phyloP scores from a whole-genome alignment of 2,113 vertebrate genomes.

The Donacobius atricapilla region DNA sequence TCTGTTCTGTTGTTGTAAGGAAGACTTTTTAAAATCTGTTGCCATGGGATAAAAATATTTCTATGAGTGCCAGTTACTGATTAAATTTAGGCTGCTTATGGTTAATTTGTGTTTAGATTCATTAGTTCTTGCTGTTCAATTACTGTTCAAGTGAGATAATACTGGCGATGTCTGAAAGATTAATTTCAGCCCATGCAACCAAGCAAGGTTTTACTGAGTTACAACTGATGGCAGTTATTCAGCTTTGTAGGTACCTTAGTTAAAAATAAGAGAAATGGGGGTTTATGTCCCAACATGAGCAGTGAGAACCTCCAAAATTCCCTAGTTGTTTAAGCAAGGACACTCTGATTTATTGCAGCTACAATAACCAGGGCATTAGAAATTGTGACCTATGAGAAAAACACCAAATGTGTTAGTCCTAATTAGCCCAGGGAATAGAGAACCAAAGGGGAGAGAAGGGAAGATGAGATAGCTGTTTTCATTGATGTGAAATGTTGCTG shows the following conservation, averaged over 20 bases:
- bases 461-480: not conserved
- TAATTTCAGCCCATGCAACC: not conserved
- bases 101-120: not conserved
- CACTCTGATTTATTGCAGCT: not conserved
- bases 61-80: not conserved
- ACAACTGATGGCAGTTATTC: not conserved
- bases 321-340: not conserved
- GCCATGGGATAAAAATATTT: not conserved
- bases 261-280: not conserved
- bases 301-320: not conserved
- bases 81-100: not conserved
- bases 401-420: not conserved
- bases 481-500: not conserved
- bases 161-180: not conserved
- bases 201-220: not conserved
- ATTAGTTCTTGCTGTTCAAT: not conserved
- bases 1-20: not conserved
- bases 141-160: not conserved
- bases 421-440: not conserved
- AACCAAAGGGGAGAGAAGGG: not conserved
- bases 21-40: not conserved
- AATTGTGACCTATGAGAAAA: not conserved
- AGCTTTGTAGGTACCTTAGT: not conserved
- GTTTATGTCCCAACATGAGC: not conserved
- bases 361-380: not conserved